Evolutionary conservation across 2,888 invertebrate genomes (phyloP).

Genomic region (Hirtodrosophila histrioides): DNA sequence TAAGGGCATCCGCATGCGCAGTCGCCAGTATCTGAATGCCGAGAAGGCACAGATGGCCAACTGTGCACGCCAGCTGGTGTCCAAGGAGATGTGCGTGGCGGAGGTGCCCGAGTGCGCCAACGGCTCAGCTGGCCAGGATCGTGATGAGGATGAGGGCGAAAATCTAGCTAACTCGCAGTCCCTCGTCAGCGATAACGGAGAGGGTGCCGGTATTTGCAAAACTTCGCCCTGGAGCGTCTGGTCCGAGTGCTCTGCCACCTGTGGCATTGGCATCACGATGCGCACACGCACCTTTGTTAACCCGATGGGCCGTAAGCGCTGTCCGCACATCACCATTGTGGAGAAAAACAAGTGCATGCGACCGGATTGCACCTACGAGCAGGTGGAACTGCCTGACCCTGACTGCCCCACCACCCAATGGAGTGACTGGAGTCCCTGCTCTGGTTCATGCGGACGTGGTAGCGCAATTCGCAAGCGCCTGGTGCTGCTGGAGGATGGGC

Average conservation of each 20-base stretch:
- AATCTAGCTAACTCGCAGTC: conserved; percentile 82
- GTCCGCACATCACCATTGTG: conserved; percentile 90
- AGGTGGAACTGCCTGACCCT: conserved; percentile 85
- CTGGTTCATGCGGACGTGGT: conserved; percentile 93
- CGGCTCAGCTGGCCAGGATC: conserved; percentile 86
- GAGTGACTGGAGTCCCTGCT: conserved; percentile 97
- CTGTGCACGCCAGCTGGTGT: conserved; percentile 90
- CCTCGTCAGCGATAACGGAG: conserved; percentile 81
- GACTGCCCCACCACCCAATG: conserved; percentile 92
- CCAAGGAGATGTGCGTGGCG: conserved; percentile 96
- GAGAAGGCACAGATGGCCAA: conserved; percentile 89
- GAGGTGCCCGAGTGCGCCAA: conserved; percentile 88
- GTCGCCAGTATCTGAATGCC: conserved; percentile 88
- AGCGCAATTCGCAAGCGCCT: conserved; percentile 90
- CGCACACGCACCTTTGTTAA: conserved; percentile 90
- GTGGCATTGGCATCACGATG: conserved; percentile 91
- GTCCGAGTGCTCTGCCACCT: conserved; percentile 94
- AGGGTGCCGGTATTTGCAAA: conserved; percentile 83
- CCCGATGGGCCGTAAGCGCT: conserved; percentile 91
- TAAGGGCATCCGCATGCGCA: conserved; percentile 92
- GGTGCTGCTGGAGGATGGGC: conserved; percentile 87
- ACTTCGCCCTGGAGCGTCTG: conserved; percentile 83
- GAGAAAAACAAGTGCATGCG: conserved; percentile 91
- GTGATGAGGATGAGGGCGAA: conserved; percentile 84
- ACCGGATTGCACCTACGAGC: conserved; percentile 86